A percentile compares a stretch with the other conserved stretches of the same genome.
phyloP scores from a whole-genome alignment of 1,140 invertebrate genomes.

The Zaprionus gabonicus region DNA sequence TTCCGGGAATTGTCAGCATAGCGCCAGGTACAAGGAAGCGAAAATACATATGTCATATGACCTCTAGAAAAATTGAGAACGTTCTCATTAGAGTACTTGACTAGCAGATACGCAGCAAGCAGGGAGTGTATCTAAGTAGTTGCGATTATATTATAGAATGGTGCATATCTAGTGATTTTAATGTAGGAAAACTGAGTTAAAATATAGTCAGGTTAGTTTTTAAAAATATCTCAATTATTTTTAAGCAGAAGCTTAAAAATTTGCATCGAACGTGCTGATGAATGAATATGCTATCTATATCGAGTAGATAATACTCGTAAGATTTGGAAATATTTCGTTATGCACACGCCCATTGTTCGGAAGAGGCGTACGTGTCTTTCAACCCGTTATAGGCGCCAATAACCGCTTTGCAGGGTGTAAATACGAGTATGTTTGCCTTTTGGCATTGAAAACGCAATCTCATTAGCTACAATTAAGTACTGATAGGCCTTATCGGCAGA shows the following conservation, averaged over 20 bases:
- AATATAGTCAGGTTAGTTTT: background rate
- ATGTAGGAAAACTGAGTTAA: background rate
- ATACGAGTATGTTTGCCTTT: background rate
- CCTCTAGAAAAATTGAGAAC: background rate
- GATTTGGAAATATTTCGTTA: background rate
- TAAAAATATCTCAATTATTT: background rate
- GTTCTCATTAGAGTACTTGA: background rate
- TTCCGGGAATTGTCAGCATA: background rate
- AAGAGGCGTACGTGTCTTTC: background rate
- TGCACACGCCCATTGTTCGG: background rate
- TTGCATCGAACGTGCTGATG: background rate
- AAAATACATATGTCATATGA: conserved; percentile 4
- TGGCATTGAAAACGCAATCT: conserved; percentile 37
- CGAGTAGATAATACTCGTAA: background rate
- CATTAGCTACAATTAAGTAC: conserved; percentile 18
- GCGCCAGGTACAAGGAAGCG: background rate
- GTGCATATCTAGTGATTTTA: background rate
- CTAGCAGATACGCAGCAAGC: background rate
- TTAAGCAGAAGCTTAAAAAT: background rate
- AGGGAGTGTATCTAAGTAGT: background rate
- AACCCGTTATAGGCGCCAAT: background rate
- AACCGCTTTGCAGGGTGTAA: conserved; percentile 5
- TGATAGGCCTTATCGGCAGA: conserved; percentile 40
- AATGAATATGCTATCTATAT: background rate
- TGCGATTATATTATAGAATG: background rate